Evolutionary conservation across 2,888 invertebrate genomes (phyloP).

Genomic region (Drosophila antonietae): DNA sequence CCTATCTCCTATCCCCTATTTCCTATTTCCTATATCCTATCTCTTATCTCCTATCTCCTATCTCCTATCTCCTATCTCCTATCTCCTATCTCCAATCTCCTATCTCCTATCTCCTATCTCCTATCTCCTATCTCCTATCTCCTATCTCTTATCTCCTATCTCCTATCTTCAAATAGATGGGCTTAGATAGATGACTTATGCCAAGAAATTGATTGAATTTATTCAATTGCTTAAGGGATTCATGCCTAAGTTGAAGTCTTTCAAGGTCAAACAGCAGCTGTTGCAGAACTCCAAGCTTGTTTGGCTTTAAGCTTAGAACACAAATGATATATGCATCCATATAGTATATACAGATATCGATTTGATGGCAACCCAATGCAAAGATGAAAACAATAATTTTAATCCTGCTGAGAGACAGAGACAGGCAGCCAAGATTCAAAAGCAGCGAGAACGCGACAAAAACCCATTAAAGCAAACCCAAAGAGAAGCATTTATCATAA

Average conservation of each 20-base stretch:
- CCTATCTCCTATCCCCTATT: background rate
- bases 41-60: background rate
- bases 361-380: constrained; percentile 4
- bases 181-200: background rate
- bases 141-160: background rate
- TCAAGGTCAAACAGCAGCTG: background rate
- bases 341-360: background rate
- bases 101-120: background rate
- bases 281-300: background rate
- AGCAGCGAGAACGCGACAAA: background rate
- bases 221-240: background rate
- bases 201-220: background rate
- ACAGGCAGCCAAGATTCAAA: background rate
- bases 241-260: background rate
- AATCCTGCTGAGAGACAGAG: constrained; percentile 1
- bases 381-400: constrained; percentile 13
- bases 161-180: background rate
- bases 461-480: constrained; percentile 11
- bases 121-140: background rate
- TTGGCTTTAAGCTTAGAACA: constrained; percentile 2
- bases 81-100: background rate
- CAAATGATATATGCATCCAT: background rate
- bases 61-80: background rate
- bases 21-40: background rate
- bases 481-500: constrained; percentile 14